Conservation (phyloP, 2,888 invertebrate genomes). For the Sarcophaga subvicina region DNA sequence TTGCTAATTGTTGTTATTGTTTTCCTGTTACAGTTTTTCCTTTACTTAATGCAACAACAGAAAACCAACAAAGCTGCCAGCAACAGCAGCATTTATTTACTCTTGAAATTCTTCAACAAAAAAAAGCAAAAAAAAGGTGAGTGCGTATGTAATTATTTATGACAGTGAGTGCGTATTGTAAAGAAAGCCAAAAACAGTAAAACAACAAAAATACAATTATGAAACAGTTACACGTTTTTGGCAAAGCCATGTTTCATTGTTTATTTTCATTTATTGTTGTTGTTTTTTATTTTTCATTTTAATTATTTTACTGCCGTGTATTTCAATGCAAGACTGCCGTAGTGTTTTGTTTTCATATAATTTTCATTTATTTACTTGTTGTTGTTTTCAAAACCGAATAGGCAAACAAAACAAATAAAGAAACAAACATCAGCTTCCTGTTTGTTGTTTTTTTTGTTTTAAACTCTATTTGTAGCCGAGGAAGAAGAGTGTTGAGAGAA, state of each 20-base stretch:
- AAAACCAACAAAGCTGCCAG: neutral
- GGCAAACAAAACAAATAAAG: neutral
- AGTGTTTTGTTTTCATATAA: slow-evolving; percentile 30
- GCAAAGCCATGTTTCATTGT: slow-evolving; percentile 25
- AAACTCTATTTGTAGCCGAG: neutral
- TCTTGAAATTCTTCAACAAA: neutral
- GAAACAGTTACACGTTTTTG: slow-evolving; percentile 53
- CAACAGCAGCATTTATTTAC: too few species aligned
- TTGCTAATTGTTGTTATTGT: too few species aligned
- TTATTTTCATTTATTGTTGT: slow-evolving; percentile 15
- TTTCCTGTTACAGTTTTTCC: neutral
- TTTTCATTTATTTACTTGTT: neutral
- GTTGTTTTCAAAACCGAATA: neutral
- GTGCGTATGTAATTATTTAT: neutral
- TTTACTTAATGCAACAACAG: slow-evolving; percentile 16
- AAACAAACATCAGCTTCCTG: slow-evolving; percentile 47
- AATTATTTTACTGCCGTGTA: neutral
- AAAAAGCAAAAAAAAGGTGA: slow-evolving; percentile 10
- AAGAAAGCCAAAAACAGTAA: neutral
- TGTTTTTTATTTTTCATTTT: neutral
- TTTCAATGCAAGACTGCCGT: slow-evolving; percentile 8
- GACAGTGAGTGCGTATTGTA: neutral
- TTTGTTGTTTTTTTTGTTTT: slow-evolving; percentile 37
- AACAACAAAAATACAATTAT: slow-evolving; percentile 26
- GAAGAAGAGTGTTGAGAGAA: slow-evolving; percentile 9